Base-by-base conservation (phyloP, 2,888 invertebrate species). In the Itoplectis maculator region DNA sequence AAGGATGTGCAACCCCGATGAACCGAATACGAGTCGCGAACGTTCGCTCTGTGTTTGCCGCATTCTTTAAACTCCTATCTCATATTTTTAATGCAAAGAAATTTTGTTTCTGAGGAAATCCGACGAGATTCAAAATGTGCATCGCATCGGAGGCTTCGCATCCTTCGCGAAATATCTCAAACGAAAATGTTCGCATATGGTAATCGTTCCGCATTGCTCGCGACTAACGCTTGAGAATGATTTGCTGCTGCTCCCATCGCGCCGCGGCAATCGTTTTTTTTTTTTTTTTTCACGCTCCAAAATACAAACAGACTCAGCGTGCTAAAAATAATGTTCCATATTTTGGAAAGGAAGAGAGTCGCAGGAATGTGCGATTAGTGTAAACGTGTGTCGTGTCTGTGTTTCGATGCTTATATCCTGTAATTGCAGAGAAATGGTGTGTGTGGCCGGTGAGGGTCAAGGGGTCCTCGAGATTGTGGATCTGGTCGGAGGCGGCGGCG, bases 361-460 rank as follows among this genome's bases (percentile, higher is more conserved):
- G 13, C 13, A 15, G 23, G 0, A 66, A 47, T 0, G n/a, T 29
- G 35, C 35, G 49, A 35, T 49, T 59, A 23, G 9, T 54, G 66
- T 18, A 45, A 8, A 13, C 20, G 37, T 20, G 51, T 23, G 37
- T 20, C 20, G 37, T 40, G 40, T 47, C 59, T n/a, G 35, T 47
- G 29, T 49, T n/a, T 35, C 40, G 63, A 54, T 29, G 49, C 75
- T 45, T 56, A 23, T 82, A 73, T 86, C 20, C 37, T 76, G 69
- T 83, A 66, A 76, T 84, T 74, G 90, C 92, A 66, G 88, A 94
- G 15, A 93, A 92, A 88, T 94, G 94, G 93, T 94, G 90, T 93
- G 93, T 88, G 92, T 91, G 83, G 90, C 91, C 79, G 92, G 92
- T 86, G 93, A 93, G 86, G 90, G 89, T 83, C 88, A 88, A 70